Percentiles rank a stretch among this genome's conserved stretches.
phyloP scores from a whole-genome alignment of 2,797 vertebrate genomes.

The Myripristis jacobus region DNA sequence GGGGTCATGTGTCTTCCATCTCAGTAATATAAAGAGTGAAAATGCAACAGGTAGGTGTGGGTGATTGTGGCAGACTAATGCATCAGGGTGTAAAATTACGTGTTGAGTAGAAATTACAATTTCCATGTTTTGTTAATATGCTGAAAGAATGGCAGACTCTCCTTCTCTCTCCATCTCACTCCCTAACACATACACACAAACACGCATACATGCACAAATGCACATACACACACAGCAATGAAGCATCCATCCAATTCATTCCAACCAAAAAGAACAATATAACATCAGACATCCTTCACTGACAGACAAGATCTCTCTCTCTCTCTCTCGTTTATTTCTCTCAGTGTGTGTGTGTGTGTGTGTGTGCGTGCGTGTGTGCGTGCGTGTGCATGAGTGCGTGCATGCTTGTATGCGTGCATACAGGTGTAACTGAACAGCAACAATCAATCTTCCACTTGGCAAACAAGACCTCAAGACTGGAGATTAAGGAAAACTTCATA shows the following conservation, averaged over 20 bases:
- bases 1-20: slow-evolving; percentile 37
- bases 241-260: slow-evolving; percentile 60
- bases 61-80: slow-evolving; percentile 31
- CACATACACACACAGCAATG: slow-evolving; percentile 15
- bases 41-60: slow-evolving; percentile 50
- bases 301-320: slow-evolving; percentile 29
- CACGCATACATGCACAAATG: too few relatives aligned
- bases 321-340: slow-evolving; percentile 12
- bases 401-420: background rate
- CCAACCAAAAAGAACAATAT: slow-evolving; percentile 59
- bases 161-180: too few relatives aligned
- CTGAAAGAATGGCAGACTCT: slow-evolving; percentile 19
- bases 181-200: background rate
- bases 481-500: slow-evolving; percentile 10
- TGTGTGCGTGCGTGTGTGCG: too few relatives aligned
- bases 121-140: slow-evolving; percentile 40
- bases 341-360: slow-evolving; percentile 41
- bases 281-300: slow-evolving; percentile 32
- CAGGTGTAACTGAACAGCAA: slow-evolving; percentile 25
- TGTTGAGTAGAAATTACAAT: slow-evolving; percentile 44
- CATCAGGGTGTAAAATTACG: slow-evolving; percentile 45
- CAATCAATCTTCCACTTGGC: slow-evolving; percentile 30
- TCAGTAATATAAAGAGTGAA: slow-evolving; percentile 30
- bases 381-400: too few relatives aligned
- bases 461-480: slow-evolving; percentile 5